Conservation (phyloP, 1,140 invertebrate species). For the Lepidurus arcticus region DNA sequence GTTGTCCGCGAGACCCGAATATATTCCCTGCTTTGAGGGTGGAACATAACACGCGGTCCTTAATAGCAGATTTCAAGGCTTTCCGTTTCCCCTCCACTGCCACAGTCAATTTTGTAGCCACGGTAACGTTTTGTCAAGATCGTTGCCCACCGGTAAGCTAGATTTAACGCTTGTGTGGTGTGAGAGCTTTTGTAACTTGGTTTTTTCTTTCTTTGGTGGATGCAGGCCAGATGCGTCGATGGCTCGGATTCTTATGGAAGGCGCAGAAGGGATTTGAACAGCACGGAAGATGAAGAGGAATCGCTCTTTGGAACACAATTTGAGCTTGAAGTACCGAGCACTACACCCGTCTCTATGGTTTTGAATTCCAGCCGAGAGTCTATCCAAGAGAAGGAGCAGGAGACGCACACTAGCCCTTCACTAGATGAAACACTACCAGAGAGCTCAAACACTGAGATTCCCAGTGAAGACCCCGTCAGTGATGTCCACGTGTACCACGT, state of each 20-base stretch:
- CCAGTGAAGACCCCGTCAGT: background rate
- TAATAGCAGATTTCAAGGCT: slow-evolving; percentile 50
- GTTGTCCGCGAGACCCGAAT: slow-evolving; percentile 49
- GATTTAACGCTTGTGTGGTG: background rate
- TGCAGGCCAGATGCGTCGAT: slow-evolving; percentile 41
- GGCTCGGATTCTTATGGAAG: slow-evolving; percentile 44
- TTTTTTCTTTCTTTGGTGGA: slow-evolving; percentile 29
- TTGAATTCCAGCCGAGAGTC: slow-evolving; percentile 30
- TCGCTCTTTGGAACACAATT: slow-evolving; percentile 22
- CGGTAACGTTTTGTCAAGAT: slow-evolving; percentile 52
- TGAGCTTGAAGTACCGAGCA: slow-evolving; percentile 27
- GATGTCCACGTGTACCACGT: background rate
- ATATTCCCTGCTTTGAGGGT: slow-evolving; percentile 49
- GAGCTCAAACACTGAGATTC: background rate
- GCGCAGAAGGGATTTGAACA: slow-evolving; percentile 38
- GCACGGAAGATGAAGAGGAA: slow-evolving; percentile 36
- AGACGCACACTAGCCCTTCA: background rate
- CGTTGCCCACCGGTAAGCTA: slow-evolving; percentile 46
- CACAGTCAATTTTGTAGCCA: slow-evolving; percentile 51
- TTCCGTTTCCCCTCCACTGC: slow-evolving; percentile 52
- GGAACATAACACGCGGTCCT: slow-evolving; percentile 45
- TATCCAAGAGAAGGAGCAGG: slow-evolving; percentile 22
- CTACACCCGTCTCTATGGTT: slow-evolving; percentile 31
- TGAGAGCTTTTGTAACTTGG: slow-evolving; percentile 22
- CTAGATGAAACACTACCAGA: background rate